Evolutionary conservation across 2,888 invertebrate species (phyloP).

Genomic region (Ypsolopha sequella): DNA sequence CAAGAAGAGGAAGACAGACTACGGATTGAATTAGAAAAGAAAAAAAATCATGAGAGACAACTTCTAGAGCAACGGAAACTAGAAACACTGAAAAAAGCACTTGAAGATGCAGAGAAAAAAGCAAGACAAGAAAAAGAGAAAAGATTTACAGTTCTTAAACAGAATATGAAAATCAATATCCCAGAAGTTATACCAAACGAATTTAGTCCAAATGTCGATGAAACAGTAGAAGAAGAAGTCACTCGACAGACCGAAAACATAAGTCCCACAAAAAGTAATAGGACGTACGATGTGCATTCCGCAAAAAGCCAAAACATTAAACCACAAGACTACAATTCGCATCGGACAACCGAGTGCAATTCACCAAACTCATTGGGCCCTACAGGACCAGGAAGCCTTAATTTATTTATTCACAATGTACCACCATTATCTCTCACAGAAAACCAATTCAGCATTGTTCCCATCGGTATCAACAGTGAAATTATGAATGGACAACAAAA

Average conservation of each 20-base stretch:
- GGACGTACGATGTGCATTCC: conserved; percentile 55
- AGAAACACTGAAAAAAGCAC: conserved; percentile 80
- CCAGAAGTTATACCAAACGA: conserved; percentile 13
- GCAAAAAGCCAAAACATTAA: conserved; percentile 39
- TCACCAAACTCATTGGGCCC: conserved; percentile 48
- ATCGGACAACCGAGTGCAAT: conserved; percentile 52
- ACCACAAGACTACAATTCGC: conserved; percentile 39
- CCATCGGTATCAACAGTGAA: conserved; percentile 54
- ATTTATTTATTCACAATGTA: conserved; percentile 55
- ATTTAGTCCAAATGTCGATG: conserved; percentile 24
- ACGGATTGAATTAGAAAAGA: conserved; percentile 80
- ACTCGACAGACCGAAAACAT: conserved; percentile 23
- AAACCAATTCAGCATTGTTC: conserved; percentile 56
- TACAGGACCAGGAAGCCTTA: conserved; percentile 37
- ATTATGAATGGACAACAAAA: conserved; percentile 48
- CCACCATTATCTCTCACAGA: conserved; percentile 52
- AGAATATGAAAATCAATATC: conserved; percentile 20
- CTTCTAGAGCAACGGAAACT: conserved; percentile 79
- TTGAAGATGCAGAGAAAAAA: conserved; percentile 82
- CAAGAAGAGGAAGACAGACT: conserved; percentile 79
- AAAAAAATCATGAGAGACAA: conserved; percentile 75
- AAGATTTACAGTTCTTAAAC: conserved; percentile 43
- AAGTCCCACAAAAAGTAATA: conserved; percentile 50
- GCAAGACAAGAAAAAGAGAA: conserved; percentile 77
- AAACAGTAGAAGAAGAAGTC: conserved; percentile 21